Percentiles rank a stretch among this genome's conserved stretches.
These are phyloP conservation scores for Plutomurus gul DNA, from an alignment of 1,140 invertebrate genomes.

Conservation along the genomic window DNA sequence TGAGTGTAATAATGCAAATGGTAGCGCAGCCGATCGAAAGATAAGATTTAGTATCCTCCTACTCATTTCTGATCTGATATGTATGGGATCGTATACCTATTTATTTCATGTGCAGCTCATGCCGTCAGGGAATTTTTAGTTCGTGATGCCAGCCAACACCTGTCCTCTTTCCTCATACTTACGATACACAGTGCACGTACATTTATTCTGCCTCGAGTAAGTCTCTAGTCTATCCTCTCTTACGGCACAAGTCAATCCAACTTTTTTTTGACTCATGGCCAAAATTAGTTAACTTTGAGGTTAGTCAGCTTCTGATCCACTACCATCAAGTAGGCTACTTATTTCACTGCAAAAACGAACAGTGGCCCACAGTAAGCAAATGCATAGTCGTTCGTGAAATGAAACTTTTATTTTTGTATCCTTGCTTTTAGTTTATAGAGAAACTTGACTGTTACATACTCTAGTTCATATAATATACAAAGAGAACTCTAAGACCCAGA, in stretches of 20 bases:
- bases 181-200: conserved; percentile 7
- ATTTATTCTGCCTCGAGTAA: background rate
- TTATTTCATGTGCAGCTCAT: background rate
- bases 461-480: too few species aligned
- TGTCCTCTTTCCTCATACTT: conserved; percentile 42
- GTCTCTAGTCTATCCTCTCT: background rate
- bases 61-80: conserved; percentile 9
- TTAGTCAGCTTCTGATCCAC: conserved; percentile 20
- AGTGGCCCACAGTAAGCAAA: too few species aligned
- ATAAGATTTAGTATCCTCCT: conserved; percentile 22
- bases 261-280: conserved; percentile 47
- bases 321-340: too few species aligned
- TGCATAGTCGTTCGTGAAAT: too few species aligned
- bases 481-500: too few species aligned
- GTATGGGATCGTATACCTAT: background rate
- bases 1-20: conserved; percentile 4
- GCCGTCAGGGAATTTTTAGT: conserved; percentile 7
- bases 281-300: conserved; percentile 38
- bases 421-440: too few species aligned
- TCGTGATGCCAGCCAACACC: conserved; percentile 38
- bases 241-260: background rate
- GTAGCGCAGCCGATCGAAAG: conserved; percentile 8
- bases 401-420: too few species aligned
- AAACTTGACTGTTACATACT: too few species aligned
- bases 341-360: too few species aligned